These are phyloP conservation scores for Melieria picta DNA, from an alignment of 2,888 invertebrate species.

Conservation along the genomic window DNA sequence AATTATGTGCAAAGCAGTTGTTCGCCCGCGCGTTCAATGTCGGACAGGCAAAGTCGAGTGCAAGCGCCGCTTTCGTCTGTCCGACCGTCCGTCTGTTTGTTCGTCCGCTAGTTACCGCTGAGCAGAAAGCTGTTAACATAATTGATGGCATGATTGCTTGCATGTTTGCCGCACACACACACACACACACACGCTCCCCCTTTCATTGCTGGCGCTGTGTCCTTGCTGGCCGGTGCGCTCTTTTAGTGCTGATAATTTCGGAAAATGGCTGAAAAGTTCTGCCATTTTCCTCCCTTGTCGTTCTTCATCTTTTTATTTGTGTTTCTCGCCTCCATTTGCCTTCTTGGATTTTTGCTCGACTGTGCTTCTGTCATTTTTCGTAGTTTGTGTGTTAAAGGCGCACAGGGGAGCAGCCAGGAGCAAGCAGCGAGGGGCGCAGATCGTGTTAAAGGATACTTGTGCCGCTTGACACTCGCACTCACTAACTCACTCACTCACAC, in stretches of 20 bases:
- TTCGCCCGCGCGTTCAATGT: background rate
- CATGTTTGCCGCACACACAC: background rate
- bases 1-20: slow-evolving; percentile 11
- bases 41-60: background rate
- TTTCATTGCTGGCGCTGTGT: background rate
- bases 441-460: background rate
- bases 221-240: background rate
- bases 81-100: background rate
- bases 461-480: slow-evolving; percentile 4
- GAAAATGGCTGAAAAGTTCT: slow-evolving; percentile 28
- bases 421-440: background rate
- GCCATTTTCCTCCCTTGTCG: slow-evolving; percentile 22
- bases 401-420: slow-evolving; percentile 18
- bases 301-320: slow-evolving; percentile 14
- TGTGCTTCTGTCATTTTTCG: background rate
- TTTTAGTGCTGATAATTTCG: slow-evolving; percentile 31
- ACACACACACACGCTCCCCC: background rate
- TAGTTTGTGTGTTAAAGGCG: slow-evolving; percentile 14
- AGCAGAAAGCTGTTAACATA: slow-evolving; percentile 34
- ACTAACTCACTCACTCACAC: slow-evolving; percentile 4
- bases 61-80: too few species aligned
- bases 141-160: slow-evolving; percentile 23
- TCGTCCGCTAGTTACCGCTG: slow-evolving; percentile 25
- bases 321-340: background rate
- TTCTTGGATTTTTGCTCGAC: background rate